Conservation (phyloP, 2,113 vertebrate species). For the Aythya baeri region DNA sequence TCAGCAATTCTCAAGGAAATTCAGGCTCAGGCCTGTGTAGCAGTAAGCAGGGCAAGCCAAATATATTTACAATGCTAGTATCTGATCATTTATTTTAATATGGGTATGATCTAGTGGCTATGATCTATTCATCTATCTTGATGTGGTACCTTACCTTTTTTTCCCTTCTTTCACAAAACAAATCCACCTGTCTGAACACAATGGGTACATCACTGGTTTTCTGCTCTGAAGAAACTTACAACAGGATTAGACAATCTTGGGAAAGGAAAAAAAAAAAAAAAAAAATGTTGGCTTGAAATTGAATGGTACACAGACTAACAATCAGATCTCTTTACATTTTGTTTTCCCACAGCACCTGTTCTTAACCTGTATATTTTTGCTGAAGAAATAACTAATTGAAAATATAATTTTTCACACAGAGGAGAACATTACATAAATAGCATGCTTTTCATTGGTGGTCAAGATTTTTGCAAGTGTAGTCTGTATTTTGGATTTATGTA, state of each 20-base stretch:
- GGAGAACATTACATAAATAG: background rate
- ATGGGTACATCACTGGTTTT: background rate
- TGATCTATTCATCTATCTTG: background rate
- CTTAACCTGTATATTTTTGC: background rate
- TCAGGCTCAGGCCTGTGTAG: background rate
- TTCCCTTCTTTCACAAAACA: background rate
- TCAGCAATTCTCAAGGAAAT: background rate
- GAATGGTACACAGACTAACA: background rate
- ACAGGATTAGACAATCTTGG: background rate
- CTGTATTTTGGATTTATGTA: background rate
- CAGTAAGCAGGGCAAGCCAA: background rate
- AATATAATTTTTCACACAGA: background rate
- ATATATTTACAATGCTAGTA: background rate
- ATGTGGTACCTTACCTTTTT: background rate
- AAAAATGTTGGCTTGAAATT: background rate
- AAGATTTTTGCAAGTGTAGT: background rate
- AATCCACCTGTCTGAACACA: background rate
- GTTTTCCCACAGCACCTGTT: background rate
- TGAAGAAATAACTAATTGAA: background rate
- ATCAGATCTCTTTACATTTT: background rate
- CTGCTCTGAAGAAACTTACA: background rate
- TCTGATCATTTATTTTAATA: background rate
- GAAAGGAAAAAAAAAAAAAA: background rate
- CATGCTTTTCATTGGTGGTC: background rate
- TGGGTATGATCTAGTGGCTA: background rate